Percentiles rank a stretch among this genome's conserved stretches.
Evolutionary conservation across 2,113 vertebrate species (phyloP).

Genomic region (Pimephales promelas): DNA sequence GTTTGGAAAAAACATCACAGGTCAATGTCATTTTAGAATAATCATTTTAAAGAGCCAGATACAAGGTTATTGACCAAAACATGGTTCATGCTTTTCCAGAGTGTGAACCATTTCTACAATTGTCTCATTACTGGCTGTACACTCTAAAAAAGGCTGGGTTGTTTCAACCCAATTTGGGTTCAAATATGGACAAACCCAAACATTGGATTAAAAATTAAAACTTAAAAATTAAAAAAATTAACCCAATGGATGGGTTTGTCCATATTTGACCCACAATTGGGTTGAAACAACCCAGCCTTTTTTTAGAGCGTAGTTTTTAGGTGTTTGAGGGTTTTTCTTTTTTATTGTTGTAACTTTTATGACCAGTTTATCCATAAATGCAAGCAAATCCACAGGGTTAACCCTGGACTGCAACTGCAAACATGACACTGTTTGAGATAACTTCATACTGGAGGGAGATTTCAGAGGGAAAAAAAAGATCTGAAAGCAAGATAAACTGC

Average conservation of each 20-base stretch:
- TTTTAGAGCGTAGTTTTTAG: too few species aligned
- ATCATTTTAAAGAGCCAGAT: background rate
- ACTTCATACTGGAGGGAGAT: conserved; percentile 36
- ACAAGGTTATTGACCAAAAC: background rate
- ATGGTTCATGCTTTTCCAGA: background rate
- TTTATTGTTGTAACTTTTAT: background rate
- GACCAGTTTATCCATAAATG: background rate
- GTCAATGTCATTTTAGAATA: background rate
- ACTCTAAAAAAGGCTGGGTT: too few species aligned
- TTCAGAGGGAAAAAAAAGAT: conserved; percentile 60
- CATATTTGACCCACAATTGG: too few species aligned
- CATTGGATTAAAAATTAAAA: too few species aligned
- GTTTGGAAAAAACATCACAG: background rate
- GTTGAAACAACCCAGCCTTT: too few species aligned
- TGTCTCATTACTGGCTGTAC: background rate
- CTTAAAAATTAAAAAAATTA: too few species aligned
- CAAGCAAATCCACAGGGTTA: conserved; percentile 23
- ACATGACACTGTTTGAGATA: conserved; percentile 31
- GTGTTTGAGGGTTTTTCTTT: background rate
- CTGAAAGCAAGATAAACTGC: conserved; percentile 71
- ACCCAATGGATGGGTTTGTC: too few species aligned
- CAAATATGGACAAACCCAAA: too few species aligned
- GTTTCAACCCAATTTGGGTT: too few species aligned
- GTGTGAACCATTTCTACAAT: background rate
- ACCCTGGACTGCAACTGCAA: background rate